These are phyloP conservation scores for Sarcophaga peregrina DNA, from an alignment of 1,140 invertebrate species.

Conservation along the genomic window DNA sequence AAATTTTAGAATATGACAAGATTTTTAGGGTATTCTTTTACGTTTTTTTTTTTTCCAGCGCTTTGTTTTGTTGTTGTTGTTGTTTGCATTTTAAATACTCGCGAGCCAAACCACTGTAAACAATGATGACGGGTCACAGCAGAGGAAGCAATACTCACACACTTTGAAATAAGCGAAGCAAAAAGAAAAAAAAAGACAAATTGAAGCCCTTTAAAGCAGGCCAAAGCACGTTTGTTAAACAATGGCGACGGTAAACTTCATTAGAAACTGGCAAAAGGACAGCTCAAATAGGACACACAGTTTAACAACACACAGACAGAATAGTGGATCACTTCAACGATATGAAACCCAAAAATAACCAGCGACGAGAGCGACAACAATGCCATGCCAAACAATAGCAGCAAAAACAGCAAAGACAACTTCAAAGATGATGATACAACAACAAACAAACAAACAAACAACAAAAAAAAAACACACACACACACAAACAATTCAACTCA, in stretches of 20 bases:
- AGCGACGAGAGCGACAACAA: constrained; percentile 2
- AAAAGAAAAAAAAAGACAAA: too few species aligned
- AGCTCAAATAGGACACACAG: constrained; percentile 31
- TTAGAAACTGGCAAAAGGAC: constrained; percentile 41
- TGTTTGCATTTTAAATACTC: constrained; percentile 18
- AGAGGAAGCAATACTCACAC: constrained; percentile 15
- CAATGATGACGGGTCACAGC: constrained; percentile 31
- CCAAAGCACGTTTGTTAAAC: constrained; percentile 41
- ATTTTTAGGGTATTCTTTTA: not conserved
- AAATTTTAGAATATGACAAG: constrained; percentile 11
- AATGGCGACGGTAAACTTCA: constrained; percentile 41
- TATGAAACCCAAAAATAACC: not conserved
- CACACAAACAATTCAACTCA: not conserved
- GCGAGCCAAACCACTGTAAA: constrained; percentile 41
- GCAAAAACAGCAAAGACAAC: not conserved
- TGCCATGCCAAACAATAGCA: not conserved
- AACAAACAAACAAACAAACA: not conserved
- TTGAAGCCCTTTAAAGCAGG: constrained; percentile 35
- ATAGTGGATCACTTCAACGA: constrained; percentile 16
- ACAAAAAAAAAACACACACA: not conserved
- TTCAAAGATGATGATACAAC: not conserved
- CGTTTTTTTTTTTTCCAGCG: not conserved
- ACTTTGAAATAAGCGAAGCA: not conserved
- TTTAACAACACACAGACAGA: not conserved
- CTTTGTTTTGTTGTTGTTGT: not conserved